Evolutionary conservation across 2,888 invertebrate genomes (phyloP).

Genomic region (Mesorhabditis spiculigera): DNA sequence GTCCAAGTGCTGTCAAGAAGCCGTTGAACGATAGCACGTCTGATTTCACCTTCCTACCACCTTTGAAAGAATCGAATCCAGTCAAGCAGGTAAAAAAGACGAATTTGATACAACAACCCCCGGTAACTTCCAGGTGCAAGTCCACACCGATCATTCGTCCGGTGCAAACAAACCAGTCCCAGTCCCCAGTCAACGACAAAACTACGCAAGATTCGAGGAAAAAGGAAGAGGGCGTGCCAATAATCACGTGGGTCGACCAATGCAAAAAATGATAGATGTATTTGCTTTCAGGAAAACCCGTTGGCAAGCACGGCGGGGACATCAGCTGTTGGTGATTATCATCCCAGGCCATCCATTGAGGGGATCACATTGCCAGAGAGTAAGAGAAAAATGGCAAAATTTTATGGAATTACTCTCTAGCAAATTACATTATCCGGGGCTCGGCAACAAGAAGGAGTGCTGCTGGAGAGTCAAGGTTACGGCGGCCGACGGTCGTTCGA

Average conservation of each 20-base stretch:
- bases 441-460: neutral
- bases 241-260: neutral
- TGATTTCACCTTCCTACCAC: slow-evolving; percentile 57
- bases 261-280: no score
- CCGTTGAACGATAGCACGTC: slow-evolving; percentile 45
- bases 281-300: slow-evolving; percentile 4
- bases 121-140: slow-evolving; percentile 35
- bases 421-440: neutral
- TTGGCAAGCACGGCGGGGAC: slow-evolving; percentile 9
- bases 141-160: slow-evolving; percentile 31
- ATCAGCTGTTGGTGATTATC: slow-evolving; percentile 12
- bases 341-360: slow-evolving; percentile 30
- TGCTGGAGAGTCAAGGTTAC: neutral
- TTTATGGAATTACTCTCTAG: neutral
- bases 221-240: slow-evolving; percentile 13
- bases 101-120: no score
- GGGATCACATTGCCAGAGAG: slow-evolving; percentile 49
- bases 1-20: neutral
- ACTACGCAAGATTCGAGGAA: slow-evolving; percentile 54
- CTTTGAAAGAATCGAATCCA: slow-evolving; percentile 40
- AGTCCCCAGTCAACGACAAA: slow-evolving; percentile 54
- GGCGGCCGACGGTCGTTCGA: neutral
- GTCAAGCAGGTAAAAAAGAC: slow-evolving; percentile 48
- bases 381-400: slow-evolving; percentile 24
- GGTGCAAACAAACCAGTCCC: slow-evolving; percentile 45